Base-by-base conservation (phyloP, 1,140 invertebrate species). In the Zaprionus camerounensis region DNA sequence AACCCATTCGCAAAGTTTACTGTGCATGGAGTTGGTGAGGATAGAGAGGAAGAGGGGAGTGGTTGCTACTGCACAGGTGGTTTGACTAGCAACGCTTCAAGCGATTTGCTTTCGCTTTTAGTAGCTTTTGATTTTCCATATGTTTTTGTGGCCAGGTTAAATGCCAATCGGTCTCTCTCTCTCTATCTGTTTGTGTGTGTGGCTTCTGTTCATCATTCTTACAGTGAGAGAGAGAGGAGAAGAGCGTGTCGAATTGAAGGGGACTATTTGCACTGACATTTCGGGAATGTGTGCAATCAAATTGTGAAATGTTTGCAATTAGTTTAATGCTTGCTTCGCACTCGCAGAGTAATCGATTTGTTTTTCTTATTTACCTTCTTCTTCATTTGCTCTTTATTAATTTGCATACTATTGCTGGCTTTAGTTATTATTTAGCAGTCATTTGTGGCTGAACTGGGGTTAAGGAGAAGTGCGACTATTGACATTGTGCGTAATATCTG, bases 91-190 rank as follows among this genome's bases (percentile, higher is more conserved):
- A 49, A 68, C 59, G 68, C 81, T 78, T 59, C 65, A 46, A 78
- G 82, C 81, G 66, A 81, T 81, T 84, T 85, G 82, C 82, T 85
- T 84, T 84, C 76, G 82, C 82, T 86, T 85, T 82, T 86, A 57
- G 67, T 59, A 36, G 82, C 67, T 67, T 85, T 79, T 85, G 78
- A 81, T 81, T 81, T 81, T 74, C 41, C 63, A 61, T 73, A 67
- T 77, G 63, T 58, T 68, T 46, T 31, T 56, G 68, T 9, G 24
- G 11, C 20, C 57, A 68, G 75, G 75, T 77, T 68, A 73, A 77
- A 73, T 73, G 71, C 34, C 74, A 73, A 66, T 41, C 67, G 24
- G 36, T 4, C 41, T 44, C 20, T 20, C 20, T 2, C 15, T 44
- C 41, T 44, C 41, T 17, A 5, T 17, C n/a, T 68, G 22, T 41